phyloP scores from a whole-genome alignment of 2,797 vertebrate species.

The Pangasius macronema region DNA sequence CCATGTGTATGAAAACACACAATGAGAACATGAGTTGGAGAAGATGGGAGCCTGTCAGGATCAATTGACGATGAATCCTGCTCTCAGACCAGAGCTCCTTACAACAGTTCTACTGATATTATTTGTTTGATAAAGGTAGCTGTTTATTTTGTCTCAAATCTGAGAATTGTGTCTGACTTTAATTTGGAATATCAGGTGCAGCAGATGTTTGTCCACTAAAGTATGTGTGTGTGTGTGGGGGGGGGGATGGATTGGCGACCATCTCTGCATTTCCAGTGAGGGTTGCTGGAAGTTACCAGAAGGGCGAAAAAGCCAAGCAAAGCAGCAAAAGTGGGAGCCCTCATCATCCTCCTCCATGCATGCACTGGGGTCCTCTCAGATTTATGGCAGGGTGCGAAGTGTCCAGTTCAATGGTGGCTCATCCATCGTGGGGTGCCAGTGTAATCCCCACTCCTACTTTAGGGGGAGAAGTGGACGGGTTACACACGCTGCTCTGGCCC shows the following conservation, averaged over 20 bases:
- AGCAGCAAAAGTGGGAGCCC: conserved; percentile 32
- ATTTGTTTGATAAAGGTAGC: conserved; percentile 3
- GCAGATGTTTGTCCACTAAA: conserved; percentile 15
- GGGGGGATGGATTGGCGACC: too few relatives aligned
- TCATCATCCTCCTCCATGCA: conserved; percentile 24
- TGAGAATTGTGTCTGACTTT: conserved; percentile 50
- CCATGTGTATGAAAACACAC: neutral
- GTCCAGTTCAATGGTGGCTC: conserved; percentile 68
- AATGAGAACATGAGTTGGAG: neutral
- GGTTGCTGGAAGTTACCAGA: conserved; percentile 34
- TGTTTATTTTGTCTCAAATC: conserved; percentile 56
- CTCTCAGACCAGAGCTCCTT: neutral
- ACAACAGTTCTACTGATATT: neutral
- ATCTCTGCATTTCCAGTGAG: neutral
- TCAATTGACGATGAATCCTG: neutral
- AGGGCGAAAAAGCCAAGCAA: conserved; percentile 44
- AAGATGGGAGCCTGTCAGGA: neutral
- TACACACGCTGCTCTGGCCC: conserved; percentile 71
- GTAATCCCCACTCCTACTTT: conserved; percentile 59
- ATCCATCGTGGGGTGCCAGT: conserved; percentile 62
- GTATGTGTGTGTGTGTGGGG: neutral
- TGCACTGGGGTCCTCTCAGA: conserved; percentile 49
- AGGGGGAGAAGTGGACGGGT: conserved; percentile 72
- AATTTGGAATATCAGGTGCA: conserved; percentile 54
- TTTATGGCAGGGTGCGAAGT: conserved; percentile 61